Evolutionary conservation across 1,140 invertebrate genomes (phyloP), one percentile per base, ranked within the genome.

Genomic region (Drosophila tani): DNA sequence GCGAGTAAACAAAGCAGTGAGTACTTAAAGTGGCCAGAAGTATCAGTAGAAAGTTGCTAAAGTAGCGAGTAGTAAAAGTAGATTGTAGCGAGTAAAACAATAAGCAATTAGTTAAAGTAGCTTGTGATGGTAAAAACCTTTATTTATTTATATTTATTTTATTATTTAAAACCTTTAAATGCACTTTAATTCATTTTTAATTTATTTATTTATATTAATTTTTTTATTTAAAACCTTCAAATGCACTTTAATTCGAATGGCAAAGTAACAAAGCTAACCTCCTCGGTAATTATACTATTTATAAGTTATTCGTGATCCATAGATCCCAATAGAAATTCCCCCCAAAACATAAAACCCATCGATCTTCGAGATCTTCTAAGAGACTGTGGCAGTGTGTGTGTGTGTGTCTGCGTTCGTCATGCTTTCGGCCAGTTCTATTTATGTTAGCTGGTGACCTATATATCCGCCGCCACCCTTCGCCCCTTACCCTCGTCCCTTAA

Each of bases 401-500:
- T 49, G 46, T 29, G n/a, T 29, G 1, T 17, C 9, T 0, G 50
- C 17, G 15, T 57, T 57, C 55, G 55, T 57, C 55, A 57, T 57
- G 55, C 55, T 57, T 21, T 57, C 55, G 55, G 35, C 55, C 55
- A 66, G 35, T 27, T 69, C 69, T 82, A 82, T 82, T 82, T 82
- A 70, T 82, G 81, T 82, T 79, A 59, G 75, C 81, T 75, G 49
- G 56, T 82, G 80, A 82, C 81, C 81, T 79, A 82, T 82, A 82
- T 82, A 62, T 29, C n/a, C 35, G 32, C 51, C 19, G 50, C 19
- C 19, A 29, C 32, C 21, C 51, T 55, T 32, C 29, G 17, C n/a
- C 8, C 24, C 19, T 27, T 41, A 9, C 29, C 17, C 12, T n/a
- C 47, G 51, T 38, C 53, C 53, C 56, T 56, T 75, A 75, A 75